Evolutionary conservation across 2,888 invertebrate genomes (phyloP), one percentile per base, ranked within the genome.

Genomic region (Melieria omissa): DNA sequence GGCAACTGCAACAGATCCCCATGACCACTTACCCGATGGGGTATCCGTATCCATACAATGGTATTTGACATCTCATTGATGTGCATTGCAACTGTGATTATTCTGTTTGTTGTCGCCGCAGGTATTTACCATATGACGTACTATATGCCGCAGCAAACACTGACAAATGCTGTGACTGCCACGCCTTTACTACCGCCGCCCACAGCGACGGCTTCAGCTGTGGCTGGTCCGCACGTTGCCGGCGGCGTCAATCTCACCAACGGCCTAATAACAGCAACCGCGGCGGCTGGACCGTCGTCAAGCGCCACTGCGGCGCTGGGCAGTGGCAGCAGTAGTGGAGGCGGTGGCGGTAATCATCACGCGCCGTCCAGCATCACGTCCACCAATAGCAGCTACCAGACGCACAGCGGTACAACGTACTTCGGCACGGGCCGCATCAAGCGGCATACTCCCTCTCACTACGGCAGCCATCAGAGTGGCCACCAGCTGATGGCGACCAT

Each of bases 21-120:
- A 82, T 87, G 80, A 77, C 78, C 62, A 83, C 86, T 69, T 87
- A 86, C 80, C 86, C 87, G 8, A 84, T 87, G 71, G 82, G 86
- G 67, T 87, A 87, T 81, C 83, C 86, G 69, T 87, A 86, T 81
- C 85, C 85, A 41, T 86, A 86, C 69, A 87, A 87, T 80, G 85
- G 86, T 82, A 68, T 68, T 4, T n/a, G 16, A 57, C 49, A 61
- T 47, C 3, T 41, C 45, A 16, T 16, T 41, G 45, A 44, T 42
- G 9, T 61, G 12, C n/a, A 9, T 41, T n/a, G 14, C 12, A 10
- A 14, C 5, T 49, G 8, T 52, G 4, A 66, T 68, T 12, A 55
- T 65, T 44, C 3, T 29, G 29, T 29, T 29, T 29, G 29, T 29
- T 29, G 29, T 29, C 29, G 29, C 29, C 3, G 29, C 29, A 29